Evolutionary conservation across 2,888 invertebrate genomes (phyloP).

Genomic region (Agrochola circellaris): DNA sequence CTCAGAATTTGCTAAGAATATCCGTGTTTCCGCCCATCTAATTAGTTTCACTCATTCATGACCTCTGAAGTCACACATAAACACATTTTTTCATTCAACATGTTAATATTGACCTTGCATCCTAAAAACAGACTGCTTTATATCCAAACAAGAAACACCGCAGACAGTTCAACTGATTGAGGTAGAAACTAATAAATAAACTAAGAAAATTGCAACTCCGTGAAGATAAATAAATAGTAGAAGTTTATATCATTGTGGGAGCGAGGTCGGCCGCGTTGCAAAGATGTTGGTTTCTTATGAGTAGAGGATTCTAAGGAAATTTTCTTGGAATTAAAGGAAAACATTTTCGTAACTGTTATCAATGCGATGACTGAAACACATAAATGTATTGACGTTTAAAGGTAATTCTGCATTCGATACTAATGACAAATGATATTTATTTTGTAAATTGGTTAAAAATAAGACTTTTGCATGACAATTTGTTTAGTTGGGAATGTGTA

Average conservation of each 20-base stretch:
- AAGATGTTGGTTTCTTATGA: background rate
- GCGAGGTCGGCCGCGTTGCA: background rate
- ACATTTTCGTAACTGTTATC: background rate
- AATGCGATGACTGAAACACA: background rate
- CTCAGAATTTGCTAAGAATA: background rate
- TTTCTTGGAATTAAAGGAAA: slow-evolving; percentile 7
- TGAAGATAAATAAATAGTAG: slow-evolving; percentile 38
- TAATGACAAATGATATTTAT: background rate
- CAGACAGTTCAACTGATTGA: slow-evolving; percentile 28
- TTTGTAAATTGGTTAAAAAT: background rate
- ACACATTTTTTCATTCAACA: slow-evolving; percentile 13
- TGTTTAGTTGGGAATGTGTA: background rate
- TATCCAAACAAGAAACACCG: slow-evolving; percentile 23
- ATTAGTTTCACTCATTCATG: background rate
- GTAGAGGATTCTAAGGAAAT: background rate
- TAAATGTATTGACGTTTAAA: background rate
- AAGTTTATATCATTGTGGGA: slow-evolving; percentile 30
- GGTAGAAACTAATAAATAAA: slow-evolving; percentile 44
- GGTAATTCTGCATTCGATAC: background rate
- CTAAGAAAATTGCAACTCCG: slow-evolving; percentile 31
- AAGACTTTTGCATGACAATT: background rate
- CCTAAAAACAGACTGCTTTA: slow-evolving; percentile 32
- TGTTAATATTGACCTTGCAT: slow-evolving; percentile 3
- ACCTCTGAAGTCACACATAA: background rate
- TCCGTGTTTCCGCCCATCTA: background rate